Percentiles rank a stretch among this genome's conserved stretches.
Conservation (phyloP, 1,140 invertebrate species). For the Anadara kagoshimensis region DNA sequence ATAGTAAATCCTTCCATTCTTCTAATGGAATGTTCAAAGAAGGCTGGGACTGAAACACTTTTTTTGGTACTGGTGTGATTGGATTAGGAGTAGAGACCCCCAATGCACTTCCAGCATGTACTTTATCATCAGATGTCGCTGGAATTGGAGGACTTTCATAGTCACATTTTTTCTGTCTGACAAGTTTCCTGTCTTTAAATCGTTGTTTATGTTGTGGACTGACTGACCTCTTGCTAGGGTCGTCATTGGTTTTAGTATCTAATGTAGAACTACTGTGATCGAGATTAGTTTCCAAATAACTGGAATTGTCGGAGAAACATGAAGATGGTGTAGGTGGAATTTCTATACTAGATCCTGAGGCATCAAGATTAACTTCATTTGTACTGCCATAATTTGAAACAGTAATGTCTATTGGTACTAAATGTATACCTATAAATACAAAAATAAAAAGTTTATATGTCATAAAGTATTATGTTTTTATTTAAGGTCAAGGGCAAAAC, state of each 20-base stretch:
- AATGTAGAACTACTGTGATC: slow-evolving; percentile 40
- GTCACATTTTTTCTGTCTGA: slow-evolving; percentile 40
- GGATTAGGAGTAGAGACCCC: no score
- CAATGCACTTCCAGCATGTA: no score
- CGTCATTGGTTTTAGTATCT: slow-evolving; percentile 38
- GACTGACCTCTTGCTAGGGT: slow-evolving; percentile 39
- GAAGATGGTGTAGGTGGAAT: slow-evolving; percentile 32
- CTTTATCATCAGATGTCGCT: no score
- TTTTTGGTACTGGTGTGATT: slow-evolving; percentile 16
- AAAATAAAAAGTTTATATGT: background rate
- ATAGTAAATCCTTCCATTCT: background rate
- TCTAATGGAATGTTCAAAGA: slow-evolving; percentile 21
- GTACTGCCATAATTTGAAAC: slow-evolving; percentile 41
- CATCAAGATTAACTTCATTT: slow-evolving; percentile 29
- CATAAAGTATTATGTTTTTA: no score
- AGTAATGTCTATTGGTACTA: slow-evolving; percentile 37
- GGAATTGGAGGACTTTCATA: slow-evolving; percentile 44
- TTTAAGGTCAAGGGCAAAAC: no score
- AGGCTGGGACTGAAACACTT: slow-evolving; percentile 52
- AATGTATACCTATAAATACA: slow-evolving; percentile 13
- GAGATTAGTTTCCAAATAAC: slow-evolving; percentile 28
- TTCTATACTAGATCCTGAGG: slow-evolving; percentile 34
- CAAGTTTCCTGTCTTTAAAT: slow-evolving; percentile 44
- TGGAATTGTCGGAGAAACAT: slow-evolving; percentile 38
- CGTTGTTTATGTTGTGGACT: slow-evolving; percentile 54